These are phyloP conservation scores for Danio albolineatus DNA, from an alignment of 2,797 vertebrate species.

Conservation along the genomic window DNA sequence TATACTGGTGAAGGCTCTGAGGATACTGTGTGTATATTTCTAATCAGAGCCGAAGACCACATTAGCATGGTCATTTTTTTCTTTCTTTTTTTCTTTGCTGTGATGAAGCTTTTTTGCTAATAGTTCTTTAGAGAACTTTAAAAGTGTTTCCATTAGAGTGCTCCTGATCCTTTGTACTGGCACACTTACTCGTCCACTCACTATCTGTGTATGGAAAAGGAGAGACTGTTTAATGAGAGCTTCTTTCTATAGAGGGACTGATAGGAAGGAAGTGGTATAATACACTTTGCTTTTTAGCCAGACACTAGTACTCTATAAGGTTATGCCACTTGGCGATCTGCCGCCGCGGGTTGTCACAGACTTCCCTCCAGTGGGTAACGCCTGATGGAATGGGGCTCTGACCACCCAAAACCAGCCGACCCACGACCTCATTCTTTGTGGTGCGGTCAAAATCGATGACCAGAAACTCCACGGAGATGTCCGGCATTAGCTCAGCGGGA, in stretches of 20 bases:
- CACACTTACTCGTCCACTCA: constrained; percentile 25
- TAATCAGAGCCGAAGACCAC: background rate
- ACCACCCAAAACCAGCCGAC: constrained; percentile 82
- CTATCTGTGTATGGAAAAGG: background rate
- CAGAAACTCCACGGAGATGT: constrained; percentile 86
- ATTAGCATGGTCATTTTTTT: background rate
- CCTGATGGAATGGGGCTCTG: constrained; percentile 79
- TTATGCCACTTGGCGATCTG: constrained; percentile 87
- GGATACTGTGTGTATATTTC: background rate
- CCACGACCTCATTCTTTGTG: constrained; percentile 86
- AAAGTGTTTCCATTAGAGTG: constrained; percentile 1
- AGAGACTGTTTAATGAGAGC: constrained; percentile 27
- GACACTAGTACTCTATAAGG: constrained; percentile 82
- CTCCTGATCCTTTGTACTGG: constrained; percentile 8
- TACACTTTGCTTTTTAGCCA: constrained; percentile 19
- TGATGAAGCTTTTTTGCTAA: constrained; percentile 28
- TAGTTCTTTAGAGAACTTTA: constrained; percentile 21
- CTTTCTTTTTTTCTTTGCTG: background rate
- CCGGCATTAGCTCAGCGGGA: constrained; percentile 81
- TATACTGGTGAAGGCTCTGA: constrained; percentile 22
- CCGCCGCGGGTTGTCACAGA: constrained; percentile 81
- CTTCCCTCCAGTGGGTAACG: constrained; percentile 83
- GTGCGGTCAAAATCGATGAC: constrained; percentile 88
- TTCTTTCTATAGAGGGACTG: constrained; percentile 18
- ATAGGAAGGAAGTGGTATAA: constrained; percentile 16